Base-by-base conservation (phyloP, 2,888 invertebrate genomes). In the Dexiosoma caninum region DNA sequence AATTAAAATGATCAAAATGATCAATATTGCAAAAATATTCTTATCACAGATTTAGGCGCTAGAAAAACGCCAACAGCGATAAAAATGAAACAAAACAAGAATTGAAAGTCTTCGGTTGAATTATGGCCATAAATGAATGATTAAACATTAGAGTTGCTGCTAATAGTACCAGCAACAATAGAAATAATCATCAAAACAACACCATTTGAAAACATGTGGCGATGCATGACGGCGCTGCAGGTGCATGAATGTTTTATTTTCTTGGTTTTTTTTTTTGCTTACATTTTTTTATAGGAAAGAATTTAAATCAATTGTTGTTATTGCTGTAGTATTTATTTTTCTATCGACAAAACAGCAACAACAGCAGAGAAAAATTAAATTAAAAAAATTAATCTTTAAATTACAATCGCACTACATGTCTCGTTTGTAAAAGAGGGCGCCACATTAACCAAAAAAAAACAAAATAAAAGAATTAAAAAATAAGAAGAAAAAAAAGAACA, bases 161-260 rank as follows among this genome's bases (percentile, higher is more conserved):
- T 59, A 35, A 51, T n/a, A 66, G 51, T 16, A 51, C 8, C 40
- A 66, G 16, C 21, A 49, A 57, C 19, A 30, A 59, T 57, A 46
- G 16, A 30, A 42, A 74, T 44, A 57, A 32, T 16, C 66, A 70
- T 66, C 60, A 76, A 69, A 76, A 57, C 67, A 71, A 57, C 72
- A 78, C 21, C 70, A 75, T 78, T 78, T 55, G 77, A 77, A 81
- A 81, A 81, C 77, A 70, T 78, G 66, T 72, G 78, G 74, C 59
- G 75, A 78, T 78, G 79, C 81, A 80, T 81, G 77, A 77, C 75
- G 78, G 51, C 67, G 64, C 81, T 78, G 79, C 83, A 83, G 83
- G 83, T 83, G 83, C 81, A 83, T 81, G 71, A 76, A 81, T 78
- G 53, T 59, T 67, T 79, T 66, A 77, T 79, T 79, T 53, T 49